Conservation (phyloP, 2,797 vertebrate genomes). For the Propithecus perrieri region DNA sequence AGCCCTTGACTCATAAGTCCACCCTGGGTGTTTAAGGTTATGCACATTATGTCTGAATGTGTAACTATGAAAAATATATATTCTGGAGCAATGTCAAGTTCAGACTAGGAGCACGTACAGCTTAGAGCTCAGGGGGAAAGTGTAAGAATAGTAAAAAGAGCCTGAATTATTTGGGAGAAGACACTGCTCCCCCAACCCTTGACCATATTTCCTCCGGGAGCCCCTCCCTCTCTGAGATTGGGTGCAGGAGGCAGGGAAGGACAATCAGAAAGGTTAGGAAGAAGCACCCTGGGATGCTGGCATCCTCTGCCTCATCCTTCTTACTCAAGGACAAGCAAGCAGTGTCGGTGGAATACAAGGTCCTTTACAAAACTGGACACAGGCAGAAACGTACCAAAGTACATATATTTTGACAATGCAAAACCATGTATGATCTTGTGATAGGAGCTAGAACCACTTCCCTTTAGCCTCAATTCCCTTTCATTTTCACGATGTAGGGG, state of each 20-base stretch:
- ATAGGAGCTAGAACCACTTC: neutral
- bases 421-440: neutral
- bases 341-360: neutral
- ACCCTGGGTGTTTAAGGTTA: neutral
- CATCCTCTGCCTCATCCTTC: neutral
- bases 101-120: neutral
- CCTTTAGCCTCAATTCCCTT: neutral
- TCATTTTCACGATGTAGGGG: neutral
- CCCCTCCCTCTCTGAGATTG: neutral
- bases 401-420: neutral
- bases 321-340: slow-evolving; percentile 45
- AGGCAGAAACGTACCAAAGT: neutral
- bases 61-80: neutral
- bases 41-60: neutral
- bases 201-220: neutral
- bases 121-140: neutral
- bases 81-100: neutral
- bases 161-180: neutral
- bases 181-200: neutral
- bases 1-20: neutral
- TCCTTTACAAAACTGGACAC: neutral
- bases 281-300: neutral
- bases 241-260: neutral
- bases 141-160: neutral
- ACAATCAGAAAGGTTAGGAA: neutral